Evolutionary conservation across 1,140 invertebrate genomes (phyloP), one percentile per base, ranked within the genome.

Genomic region (Daktulosphaira vitifoliae): DNA sequence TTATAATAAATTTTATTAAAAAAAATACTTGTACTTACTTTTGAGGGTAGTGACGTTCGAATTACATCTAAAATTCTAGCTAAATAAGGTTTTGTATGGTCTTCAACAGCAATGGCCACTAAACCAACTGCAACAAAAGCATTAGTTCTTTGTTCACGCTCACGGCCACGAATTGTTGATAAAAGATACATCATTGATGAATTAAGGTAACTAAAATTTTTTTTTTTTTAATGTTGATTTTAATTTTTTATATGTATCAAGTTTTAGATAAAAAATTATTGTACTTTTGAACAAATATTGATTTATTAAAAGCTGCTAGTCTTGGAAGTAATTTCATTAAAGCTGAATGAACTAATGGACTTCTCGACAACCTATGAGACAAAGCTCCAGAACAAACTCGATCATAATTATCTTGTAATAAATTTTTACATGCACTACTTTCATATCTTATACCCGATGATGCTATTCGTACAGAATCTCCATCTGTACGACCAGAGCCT

Each of bases 51-150:
- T 2, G 87, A 83, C 51, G 81, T 76, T 73, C 86, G 86, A 15
- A 98, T 87, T 8, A 88, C 81, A 68, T 91, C 87, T 85, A 97
- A 91, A 44, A 97, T 92, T 71, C 81, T 83, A 1, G 84, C 81
- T 15, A 96, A 77, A 72, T 92, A 86, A 4, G 79, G 81, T 70
- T 87, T 85, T 38, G 96, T 92, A 39, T 88, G 82, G 51, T 84
- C 80, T 44, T 86, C 87, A 0, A 96, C 84, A n/a, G 93, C 92
- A 15, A 96, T 86, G 1, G 92, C 87, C 70, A 97, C 83, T 2
- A 96, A 79, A 29, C 95, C 95, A 51, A 97, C 82, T 9, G 93
- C 88, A 7, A 89, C 85, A 72, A 97, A 96, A 1, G 92, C 90
- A 69, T 84, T 82, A 37, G 86, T 84, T 66, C 86, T 81, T 46